Evolutionary conservation across 2,888 invertebrate species (phyloP).

Genomic region (Stratiomys singularior): DNA sequence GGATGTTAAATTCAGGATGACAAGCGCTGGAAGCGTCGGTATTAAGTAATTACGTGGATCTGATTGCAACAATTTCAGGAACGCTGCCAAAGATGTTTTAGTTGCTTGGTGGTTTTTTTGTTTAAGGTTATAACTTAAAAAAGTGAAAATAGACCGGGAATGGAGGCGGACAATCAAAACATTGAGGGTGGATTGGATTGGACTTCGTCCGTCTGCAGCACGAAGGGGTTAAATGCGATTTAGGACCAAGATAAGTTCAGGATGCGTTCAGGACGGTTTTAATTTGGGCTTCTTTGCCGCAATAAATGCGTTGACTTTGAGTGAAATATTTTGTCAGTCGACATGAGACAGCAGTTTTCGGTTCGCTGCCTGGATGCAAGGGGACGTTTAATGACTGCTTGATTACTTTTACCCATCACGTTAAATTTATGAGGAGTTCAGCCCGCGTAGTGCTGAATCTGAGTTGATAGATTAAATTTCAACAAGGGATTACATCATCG

Average conservation of each 20-base stretch:
- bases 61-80: conserved; percentile 56
- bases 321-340: conserved; percentile 5
- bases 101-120: conserved; percentile 26
- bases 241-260: conserved; percentile 19
- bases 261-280: conserved; percentile 24
- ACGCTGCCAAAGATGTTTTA: conserved; percentile 19
- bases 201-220: conserved; percentile 25
- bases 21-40: conserved; percentile 42
- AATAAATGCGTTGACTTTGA: conserved; percentile 12
- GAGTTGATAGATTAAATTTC: no score
- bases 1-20: conserved; percentile 25
- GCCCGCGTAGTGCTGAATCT: no score
- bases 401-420: neutral
- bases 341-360: conserved; percentile 26
- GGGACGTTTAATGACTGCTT: conserved; percentile 29
- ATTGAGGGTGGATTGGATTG: conserved; percentile 22
- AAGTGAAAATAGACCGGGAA: conserved; percentile 27
- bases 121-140: conserved; percentile 35
- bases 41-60: conserved; percentile 55
- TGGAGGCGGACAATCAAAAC: conserved; percentile 40
- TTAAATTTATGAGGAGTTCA: neutral
- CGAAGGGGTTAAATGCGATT: conserved; percentile 44
- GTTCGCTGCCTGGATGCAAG: neutral
- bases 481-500: no score
- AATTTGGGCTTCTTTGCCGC: conserved; percentile 6